Base-by-base conservation (phyloP, 2,888 invertebrate genomes). In the Neuroscelio doddi region DNA sequence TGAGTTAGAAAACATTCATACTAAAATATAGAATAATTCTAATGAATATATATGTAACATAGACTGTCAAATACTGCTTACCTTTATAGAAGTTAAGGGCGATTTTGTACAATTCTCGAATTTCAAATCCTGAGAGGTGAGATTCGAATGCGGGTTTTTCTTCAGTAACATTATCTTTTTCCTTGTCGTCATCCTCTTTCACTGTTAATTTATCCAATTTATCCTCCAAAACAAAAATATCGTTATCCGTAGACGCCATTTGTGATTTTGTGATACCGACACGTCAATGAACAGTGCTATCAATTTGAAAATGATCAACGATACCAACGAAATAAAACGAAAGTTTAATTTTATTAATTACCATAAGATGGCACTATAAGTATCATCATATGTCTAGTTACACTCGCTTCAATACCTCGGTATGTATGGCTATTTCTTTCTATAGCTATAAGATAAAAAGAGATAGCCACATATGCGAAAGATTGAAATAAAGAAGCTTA, bases 81-180 rank as follows among this genome's bases (percentile, higher is more conserved):
- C 97, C 97, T 92, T 96, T 97, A 82, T 96, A 97, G 87, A 97
- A 98, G 80, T 90, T 89, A 62, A 96, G 86, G 24, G 95, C 95
- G 76, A 96, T 88, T 86, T 92, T 93, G 86, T 96, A 98, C 46
- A 97, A 90, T 78, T 96, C 95, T 78, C 90, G 77, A 1, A 76
- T 80, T 30, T 83, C 81, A 38, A 84, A 84, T 21, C 81, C 83
- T 36, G 81, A 86, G 9, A 89, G 73, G 50, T 79, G 78, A 0
- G 81, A 76, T 45, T 80, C 78, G 49, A 75, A 68, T 8, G 69
- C 70, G 3, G 32, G 63, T 3, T 61, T 70, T 24, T 63, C 85
- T 58, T 63, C 76, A 24, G 17, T 55, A 1, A 64, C 53, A 50
- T 66, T 53, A 2, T 67, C 67, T 1, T 55, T 63, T 57, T 65